These are phyloP conservation scores for Procapra przewalskii DNA, from an alignment of 2,113 vertebrate genomes.

Conservation along the genomic window DNA sequence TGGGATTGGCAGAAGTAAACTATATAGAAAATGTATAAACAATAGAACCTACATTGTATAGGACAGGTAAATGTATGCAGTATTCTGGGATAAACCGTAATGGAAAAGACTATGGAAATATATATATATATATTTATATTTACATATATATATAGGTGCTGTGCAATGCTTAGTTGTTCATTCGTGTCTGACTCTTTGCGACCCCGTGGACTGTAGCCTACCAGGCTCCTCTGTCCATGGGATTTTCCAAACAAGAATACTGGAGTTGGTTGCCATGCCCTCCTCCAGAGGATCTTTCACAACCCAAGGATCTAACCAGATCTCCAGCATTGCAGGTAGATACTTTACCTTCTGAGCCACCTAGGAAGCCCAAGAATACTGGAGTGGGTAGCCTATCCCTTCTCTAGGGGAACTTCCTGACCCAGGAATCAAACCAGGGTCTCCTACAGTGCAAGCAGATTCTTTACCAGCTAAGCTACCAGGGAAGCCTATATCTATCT, in stretches of 20 bases:
- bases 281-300: background rate
- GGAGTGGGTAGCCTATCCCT: background rate
- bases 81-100: background rate
- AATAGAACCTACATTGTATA: background rate
- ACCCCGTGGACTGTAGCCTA: background rate
- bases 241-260: background rate
- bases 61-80: background rate
- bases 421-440: background rate
- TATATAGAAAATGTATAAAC: background rate
- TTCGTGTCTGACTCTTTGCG: accelerated
- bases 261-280: background rate
- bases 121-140: background rate
- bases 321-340: background rate
- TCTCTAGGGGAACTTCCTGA: background rate
- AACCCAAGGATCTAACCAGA: background rate
- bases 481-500: background rate
- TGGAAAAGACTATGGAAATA: background rate
- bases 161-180: background rate
- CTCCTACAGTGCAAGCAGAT: background rate
- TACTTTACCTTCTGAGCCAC: background rate
- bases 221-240: background rate
- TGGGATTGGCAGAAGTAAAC: background rate
- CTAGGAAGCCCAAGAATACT: background rate
- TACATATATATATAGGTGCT: background rate
- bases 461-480: background rate